A percentile compares a stretch with the other conserved stretches of the same genome.
These are phyloP conservation scores for Meta bourneti DNA, from an alignment of 2,888 invertebrate genomes.

Conservation along the genomic window DNA sequence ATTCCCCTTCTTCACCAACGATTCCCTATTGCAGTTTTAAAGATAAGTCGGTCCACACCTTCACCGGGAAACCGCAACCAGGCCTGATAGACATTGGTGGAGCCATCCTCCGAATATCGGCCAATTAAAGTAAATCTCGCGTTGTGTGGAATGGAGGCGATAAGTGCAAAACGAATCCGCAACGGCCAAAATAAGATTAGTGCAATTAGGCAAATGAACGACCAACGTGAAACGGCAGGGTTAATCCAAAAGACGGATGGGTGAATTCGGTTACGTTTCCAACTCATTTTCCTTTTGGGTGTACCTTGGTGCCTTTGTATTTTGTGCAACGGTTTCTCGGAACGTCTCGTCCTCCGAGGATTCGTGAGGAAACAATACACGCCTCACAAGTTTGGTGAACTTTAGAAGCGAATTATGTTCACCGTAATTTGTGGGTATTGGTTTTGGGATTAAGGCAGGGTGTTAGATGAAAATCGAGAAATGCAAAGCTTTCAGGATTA, in stretches of 20 bases:
- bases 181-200: constrained; percentile 39
- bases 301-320: too few species aligned
- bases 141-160: constrained; percentile 12
- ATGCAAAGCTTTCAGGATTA: too few species aligned
- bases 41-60: constrained; percentile 14
- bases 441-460: not conserved
- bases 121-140: constrained; percentile 40
- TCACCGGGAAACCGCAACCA: not conserved
- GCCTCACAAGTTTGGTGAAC: not conserved
- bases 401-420: not conserved
- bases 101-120: not conserved
- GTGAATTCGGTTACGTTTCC: constrained; percentile 20
- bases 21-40: not conserved
- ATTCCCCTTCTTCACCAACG: not conserved
- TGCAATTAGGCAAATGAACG: constrained; percentile 59
- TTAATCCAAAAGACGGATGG: constrained; percentile 38
- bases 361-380: not conserved
- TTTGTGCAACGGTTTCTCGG: too few species aligned
- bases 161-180: constrained; percentile 41
- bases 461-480: not conserved
- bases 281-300: not conserved
- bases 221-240: not conserved
- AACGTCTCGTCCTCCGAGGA: too few species aligned
- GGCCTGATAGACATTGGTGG: not conserved
- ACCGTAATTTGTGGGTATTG: not conserved